phyloP scores from a whole-genome alignment of 2,113 vertebrate genomes.

The Tapirus terrestris region DNA sequence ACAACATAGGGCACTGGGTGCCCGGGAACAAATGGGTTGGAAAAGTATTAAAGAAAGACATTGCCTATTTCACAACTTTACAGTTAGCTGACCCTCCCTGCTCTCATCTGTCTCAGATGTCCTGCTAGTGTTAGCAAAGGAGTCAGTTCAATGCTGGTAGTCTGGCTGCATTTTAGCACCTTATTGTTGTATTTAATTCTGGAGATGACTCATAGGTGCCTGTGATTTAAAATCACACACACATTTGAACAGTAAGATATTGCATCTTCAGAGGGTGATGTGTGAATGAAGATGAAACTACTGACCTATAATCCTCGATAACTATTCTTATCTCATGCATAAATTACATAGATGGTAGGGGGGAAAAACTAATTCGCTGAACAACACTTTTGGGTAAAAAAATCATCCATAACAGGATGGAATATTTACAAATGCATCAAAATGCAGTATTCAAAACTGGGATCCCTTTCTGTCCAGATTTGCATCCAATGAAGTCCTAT shows the following conservation, averaged over 20 bases:
- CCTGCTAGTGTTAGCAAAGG: neutral
- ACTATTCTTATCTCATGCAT: neutral
- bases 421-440: conserved; percentile 52
- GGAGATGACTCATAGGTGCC: conserved; percentile 5
- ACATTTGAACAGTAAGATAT: conserved; percentile 25
- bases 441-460: conserved; percentile 55
- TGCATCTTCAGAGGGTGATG: conserved; percentile 25
- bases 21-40: neutral
- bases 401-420: neutral
- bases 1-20: neutral
- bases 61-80: neutral
- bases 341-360: neutral
- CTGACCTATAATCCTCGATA: conserved; percentile 4
- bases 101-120: neutral
- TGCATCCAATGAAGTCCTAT: conserved; percentile 49
- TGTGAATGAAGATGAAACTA: conserved; percentile 19
- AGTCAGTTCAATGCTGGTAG: neutral
- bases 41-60: neutral
- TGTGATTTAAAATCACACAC: neutral
- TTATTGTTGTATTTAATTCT: conserved; percentile 32
- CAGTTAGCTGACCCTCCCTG: neutral
- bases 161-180: neutral
- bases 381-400: conserved; percentile 6
- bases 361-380: neutral
- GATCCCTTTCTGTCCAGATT: conserved; percentile 60